Evolutionary conservation across 2,113 vertebrate species (phyloP).

Genomic region (Charadrius vociferus): DNA sequence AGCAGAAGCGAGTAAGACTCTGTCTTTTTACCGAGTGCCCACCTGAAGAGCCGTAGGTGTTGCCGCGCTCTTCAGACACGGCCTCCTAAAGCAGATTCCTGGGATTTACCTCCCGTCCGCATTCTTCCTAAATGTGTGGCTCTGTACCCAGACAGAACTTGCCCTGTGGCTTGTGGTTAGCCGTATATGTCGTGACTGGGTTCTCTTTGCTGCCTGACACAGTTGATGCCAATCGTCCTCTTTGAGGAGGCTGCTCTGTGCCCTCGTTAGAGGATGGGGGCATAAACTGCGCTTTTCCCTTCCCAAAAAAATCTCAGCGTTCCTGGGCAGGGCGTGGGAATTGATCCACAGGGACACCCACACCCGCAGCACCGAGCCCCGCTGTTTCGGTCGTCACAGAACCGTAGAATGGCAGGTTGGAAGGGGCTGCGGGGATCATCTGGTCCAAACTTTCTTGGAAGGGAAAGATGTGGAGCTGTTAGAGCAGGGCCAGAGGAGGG

Average conservation of each 20-base stretch:
- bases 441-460: not conserved
- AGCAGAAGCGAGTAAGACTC: conserved; percentile 90
- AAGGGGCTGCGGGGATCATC: not conserved
- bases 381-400: not conserved
- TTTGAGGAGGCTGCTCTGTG: not conserved
- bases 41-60: not conserved
- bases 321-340: not conserved
- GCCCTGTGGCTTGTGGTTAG: accelerated
- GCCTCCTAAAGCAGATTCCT: not conserved
- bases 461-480: too few relatives aligned
- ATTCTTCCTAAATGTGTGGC: accelerated
- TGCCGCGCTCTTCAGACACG: not conserved
- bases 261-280: not conserved
- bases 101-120: not conserved
- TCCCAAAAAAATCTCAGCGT: accelerated
- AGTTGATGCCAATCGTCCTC: accelerated
- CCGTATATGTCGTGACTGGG: accelerated
- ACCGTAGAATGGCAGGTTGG: not conserved
- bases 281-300: accelerated
- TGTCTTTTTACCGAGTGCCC: not conserved
- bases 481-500: too few relatives aligned
- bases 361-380: not conserved
- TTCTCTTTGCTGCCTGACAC: accelerated
- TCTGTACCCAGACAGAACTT: not conserved
- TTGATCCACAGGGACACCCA: accelerated